Evolutionary conservation across 2,888 invertebrate species (phyloP), one percentile per base, ranked within the genome.

Genomic region (Scrobipalpa atriplicella): DNA sequence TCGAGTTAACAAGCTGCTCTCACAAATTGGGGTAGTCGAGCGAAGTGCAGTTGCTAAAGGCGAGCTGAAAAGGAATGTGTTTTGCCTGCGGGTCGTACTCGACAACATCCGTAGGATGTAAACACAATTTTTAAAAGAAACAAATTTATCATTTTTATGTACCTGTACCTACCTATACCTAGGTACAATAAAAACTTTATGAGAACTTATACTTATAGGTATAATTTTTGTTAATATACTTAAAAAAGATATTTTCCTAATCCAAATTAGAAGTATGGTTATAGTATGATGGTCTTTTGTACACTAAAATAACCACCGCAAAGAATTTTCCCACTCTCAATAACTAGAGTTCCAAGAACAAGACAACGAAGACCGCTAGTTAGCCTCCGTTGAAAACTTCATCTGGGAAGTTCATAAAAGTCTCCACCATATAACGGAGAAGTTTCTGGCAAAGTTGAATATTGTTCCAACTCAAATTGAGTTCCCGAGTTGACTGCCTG

Each of bases 401-500:
- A 65, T 65, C 62, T 61, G 9, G 29, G 36, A 41, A 47, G 36
- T 43, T 60, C 56, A 70, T 68, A 64, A 68, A 70, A 68, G 66
- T 63, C 54, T 19, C 54, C 54, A 54, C 54, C 21, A 21, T 52
- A 43, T 64, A 39, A 62, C 19, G 11, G 9, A 18, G 18, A 54
- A 54, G 18, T 54, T 54, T 21, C 54, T 19, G 51, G 43, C 16
- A 56, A 60, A 68, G 65, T 68, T 58, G 38, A 62, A 65, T 58
- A 68, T 67, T 70, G 67, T 70, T 68, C 69, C 66, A 64, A 66
- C 70, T 68, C 62, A 71, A 70, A 70, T 71, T 69, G 67, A 71
- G 71, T 71, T 68, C 36, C 29, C 36, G 61, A 66, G 64, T 69
- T 72, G 71, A 69, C 63, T 47, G 54, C 36, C 16, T 64, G 68